phyloP scores from a whole-genome alignment of 2,797 vertebrate genomes.

The Monodelphis domestica region DNA sequence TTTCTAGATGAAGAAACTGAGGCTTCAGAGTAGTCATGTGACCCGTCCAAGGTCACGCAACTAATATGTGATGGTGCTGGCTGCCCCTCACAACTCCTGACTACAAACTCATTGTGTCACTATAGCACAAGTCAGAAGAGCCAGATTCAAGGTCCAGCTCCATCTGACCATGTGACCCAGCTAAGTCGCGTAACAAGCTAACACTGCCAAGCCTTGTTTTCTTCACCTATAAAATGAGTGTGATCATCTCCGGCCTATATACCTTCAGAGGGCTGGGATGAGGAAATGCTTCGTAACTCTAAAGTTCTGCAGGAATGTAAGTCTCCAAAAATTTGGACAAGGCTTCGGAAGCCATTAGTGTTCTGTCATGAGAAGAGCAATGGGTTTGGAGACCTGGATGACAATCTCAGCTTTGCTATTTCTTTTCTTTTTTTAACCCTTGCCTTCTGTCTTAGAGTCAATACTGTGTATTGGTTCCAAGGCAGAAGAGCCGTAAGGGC shows the following conservation, averaged over 20 bases:
- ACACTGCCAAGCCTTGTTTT: not conserved
- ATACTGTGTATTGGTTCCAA: no score
- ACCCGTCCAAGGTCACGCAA: not conserved
- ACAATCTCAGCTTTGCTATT: not conserved
- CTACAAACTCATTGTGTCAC: not conserved
- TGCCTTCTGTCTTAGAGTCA: no score
- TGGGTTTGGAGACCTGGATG: not conserved
- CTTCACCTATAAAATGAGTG: not conserved
- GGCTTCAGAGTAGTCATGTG: not conserved
- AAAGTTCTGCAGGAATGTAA: not conserved
- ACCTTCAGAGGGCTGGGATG: not conserved
- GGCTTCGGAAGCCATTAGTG: not conserved
- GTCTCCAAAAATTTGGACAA: not conserved
- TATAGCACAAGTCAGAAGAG: not conserved
- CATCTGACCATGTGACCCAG: not conserved
- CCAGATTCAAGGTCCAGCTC: not conserved
- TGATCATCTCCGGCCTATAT: not conserved
- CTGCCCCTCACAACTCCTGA: not conserved
- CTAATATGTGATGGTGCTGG: not conserved
- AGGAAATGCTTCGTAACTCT: not conserved
- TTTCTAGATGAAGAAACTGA: not conserved
- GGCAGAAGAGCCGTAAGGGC: no score
- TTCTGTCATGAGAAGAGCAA: not conserved
- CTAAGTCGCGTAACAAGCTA: not conserved
- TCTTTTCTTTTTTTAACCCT: no score